Evolutionary conservation across 2,113 vertebrate species (phyloP).

Genomic region (Cygnus atratus): DNA sequence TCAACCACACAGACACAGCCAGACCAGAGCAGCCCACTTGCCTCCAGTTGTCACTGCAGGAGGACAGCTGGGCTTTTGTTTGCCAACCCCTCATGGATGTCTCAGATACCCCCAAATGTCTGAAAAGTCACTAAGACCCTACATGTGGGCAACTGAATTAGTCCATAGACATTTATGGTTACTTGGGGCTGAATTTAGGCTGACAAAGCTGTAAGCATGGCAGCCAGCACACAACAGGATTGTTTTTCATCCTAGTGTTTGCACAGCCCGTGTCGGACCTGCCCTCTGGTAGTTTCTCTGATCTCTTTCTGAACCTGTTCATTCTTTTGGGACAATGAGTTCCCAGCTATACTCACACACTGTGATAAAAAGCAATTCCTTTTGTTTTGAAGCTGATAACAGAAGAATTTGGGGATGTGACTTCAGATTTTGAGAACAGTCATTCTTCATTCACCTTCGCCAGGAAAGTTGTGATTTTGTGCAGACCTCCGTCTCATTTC

Average conservation of each 20-base stretch:
- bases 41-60: background rate
- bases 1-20: background rate
- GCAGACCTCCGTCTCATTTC: background rate
- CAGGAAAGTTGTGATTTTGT: background rate
- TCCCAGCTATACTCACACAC: background rate
- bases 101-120: background rate
- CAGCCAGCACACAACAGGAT: background rate
- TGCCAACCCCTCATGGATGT: fast-evolving
- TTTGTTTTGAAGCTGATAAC: background rate
- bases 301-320: background rate
- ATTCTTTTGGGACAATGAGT: background rate
- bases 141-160: background rate
- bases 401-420: background rate
- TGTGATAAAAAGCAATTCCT: background rate
- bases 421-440: background rate
- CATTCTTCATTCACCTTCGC: background rate
- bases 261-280: background rate
- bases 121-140: background rate
- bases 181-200: background rate
- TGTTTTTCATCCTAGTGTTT: background rate
- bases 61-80: background rate
- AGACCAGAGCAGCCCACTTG: background rate
- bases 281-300: background rate
- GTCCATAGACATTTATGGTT: fast-evolving
- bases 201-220: background rate